Base-by-base conservation (phyloP, 1,140 invertebrate genomes). In the Ephestia elutella region DNA sequence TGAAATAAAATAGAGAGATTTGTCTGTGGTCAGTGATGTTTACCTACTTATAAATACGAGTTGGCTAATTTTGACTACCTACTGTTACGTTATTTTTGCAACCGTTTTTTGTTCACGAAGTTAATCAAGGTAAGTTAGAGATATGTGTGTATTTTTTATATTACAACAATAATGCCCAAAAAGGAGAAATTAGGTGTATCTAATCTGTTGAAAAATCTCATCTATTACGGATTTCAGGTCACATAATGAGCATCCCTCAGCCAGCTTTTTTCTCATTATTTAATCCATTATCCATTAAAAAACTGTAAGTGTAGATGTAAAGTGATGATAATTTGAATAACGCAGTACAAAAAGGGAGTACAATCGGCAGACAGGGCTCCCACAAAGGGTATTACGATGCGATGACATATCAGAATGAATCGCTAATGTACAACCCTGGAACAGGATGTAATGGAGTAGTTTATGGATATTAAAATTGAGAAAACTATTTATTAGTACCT, bases 351-450 rank as follows among this genome's bases (percentile, higher is more conserved):
- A 75, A 80, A 78, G 76, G 75, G 72, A 67, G 65, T 61, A 68
- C 69, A 74, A 71, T 70, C 61, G 70, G 57, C 65, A 48, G 59
- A 32, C 59, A 63, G 59, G 66, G 66, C 58, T 59, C 60, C 49
- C 74, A 63, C 57, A 63, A 74, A 78, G 78, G 73, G 77, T 61
- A 69, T 68, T 71, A 72, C 60, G 68, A 63, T 59, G 67, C 70
- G 80, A 84, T 82, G 83, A 86, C 77, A 82, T 80, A 82, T 82
- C 81, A 82, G 74, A 84, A 82, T 78, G 80, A 79, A 82, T 82
- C 71, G 75, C 68, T 82, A 82, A 84, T 84, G 76, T 68, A 72
- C 57, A 61, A 20, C 60, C 35, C 28, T 48, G 62, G 50, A 58
- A 30, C 63, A 30, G 17, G 59, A 49, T 62, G 59, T 54, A 17